Percentiles rank a stretch among this genome's conserved stretches.
Evolutionary conservation across 1,140 invertebrate genomes (phyloP).

Genomic region (Drosophila suzukii): DNA sequence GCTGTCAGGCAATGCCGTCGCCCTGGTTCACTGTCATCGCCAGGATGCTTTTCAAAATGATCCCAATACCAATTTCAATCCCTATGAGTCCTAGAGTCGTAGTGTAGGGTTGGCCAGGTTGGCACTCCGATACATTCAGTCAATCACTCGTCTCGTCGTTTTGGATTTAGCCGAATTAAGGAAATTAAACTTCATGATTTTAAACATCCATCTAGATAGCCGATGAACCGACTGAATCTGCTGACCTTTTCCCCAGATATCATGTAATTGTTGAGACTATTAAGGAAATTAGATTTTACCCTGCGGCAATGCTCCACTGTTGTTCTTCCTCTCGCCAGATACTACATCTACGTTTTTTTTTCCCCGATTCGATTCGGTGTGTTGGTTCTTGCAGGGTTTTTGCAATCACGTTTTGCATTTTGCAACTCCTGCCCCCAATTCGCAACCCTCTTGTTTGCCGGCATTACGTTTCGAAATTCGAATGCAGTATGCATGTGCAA

Average conservation of each 20-base stretch:
- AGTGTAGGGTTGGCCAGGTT: no score
- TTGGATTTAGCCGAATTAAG: conserved; percentile 30
- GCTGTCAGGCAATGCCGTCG: conserved; percentile 28
- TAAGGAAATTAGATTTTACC: conserved; percentile 60
- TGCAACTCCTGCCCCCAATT: not conserved
- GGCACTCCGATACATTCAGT: conserved; percentile 7
- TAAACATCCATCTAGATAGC: conserved; percentile 24
- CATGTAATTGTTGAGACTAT: conserved; percentile 65
- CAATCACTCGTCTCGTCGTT: conserved; percentile 25
- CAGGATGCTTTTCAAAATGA: conserved; percentile 6
- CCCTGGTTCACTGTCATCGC: not conserved
- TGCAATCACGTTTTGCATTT: conserved; percentile 41
- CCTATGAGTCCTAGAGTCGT: not conserved
- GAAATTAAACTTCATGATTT: conserved; percentile 73
- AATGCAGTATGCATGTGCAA: conserved; percentile 71
- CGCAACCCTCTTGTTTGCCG: not conserved
- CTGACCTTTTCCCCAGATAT: conserved; percentile 8
- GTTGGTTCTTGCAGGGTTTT: conserved; percentile 5
- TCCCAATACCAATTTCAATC: not conserved
- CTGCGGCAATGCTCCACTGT: not conserved
- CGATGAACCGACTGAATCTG: not conserved
- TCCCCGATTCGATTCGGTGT: conserved; percentile 1
- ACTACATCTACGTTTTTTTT: not conserved
- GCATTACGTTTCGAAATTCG: conserved; percentile 30
- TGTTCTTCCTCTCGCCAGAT: not conserved